Evolutionary conservation across 37 sponge, comb jelly and placozoan species (phyloP).

Genomic region (Chondrosia reniformis): DNA sequence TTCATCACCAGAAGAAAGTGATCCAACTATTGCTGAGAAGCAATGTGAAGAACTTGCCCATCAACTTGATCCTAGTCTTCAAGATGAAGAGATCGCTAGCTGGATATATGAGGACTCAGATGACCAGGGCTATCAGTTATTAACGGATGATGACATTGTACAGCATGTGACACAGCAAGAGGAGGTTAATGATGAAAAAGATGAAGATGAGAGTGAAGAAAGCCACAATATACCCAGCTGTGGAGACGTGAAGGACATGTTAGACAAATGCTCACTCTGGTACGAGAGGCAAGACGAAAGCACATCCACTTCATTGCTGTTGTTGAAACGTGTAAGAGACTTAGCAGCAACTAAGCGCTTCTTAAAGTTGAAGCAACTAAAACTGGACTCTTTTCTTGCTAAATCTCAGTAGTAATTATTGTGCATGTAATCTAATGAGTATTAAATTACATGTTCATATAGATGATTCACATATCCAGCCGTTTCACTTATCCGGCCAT

Average conservation of each 20-base stretch:
- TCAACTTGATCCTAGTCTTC: not conserved
- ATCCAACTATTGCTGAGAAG: not conserved
- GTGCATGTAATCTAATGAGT: too few relatives aligned
- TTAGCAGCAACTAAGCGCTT: slow-evolving; percentile 24
- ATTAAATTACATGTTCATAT: too few relatives aligned
- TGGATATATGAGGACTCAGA: slow-evolving; percentile 21
- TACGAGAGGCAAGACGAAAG: slow-evolving; percentile 24
- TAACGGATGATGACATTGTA: slow-evolving; percentile 33
- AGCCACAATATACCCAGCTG: slow-evolving; percentile 12
- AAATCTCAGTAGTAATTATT: too few relatives aligned
- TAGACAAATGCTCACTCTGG: slow-evolving; percentile 22
- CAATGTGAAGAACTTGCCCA: slow-evolving; percentile 21
- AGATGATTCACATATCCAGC: too few relatives aligned
- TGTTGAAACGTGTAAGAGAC: not conserved
- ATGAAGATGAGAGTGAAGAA: slow-evolving; percentile 17
- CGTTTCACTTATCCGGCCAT: too few relatives aligned
- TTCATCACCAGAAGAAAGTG: slow-evolving; percentile 10
- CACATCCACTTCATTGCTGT: slow-evolving; percentile 27
- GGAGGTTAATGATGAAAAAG: slow-evolving; percentile 6
- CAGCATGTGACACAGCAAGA: slow-evolving; percentile 16
- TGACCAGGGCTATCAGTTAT: slow-evolving; percentile 24
- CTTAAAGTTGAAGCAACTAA: slow-evolving; percentile 14
- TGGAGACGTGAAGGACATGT: slow-evolving; percentile 20
- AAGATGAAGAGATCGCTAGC: slow-evolving; percentile 18
- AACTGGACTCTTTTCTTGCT: slow-evolving; percentile 18